Base-by-base conservation (phyloP, 1,140 invertebrate genomes). In the Brachionus koreanus region DNA sequence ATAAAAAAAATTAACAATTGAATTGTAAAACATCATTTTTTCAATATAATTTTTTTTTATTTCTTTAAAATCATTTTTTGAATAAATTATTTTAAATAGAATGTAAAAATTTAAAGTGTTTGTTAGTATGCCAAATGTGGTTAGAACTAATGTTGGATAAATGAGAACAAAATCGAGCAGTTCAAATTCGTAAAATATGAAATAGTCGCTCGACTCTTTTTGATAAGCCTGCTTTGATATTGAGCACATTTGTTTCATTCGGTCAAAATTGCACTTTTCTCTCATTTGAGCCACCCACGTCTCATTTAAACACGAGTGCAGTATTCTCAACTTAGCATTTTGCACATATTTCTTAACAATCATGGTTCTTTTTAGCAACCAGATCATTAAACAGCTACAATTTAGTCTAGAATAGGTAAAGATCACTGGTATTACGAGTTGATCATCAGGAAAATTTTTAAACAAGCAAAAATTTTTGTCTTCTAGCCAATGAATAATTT, bases 21-120 rank as follows among this genome's bases (percentile, higher is more conserved):
- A 65, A 65, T 65, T 65, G 29, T 65, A 65, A 65, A 65, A 65
- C 63, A 65, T 65, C 63, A 65, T 65, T 65, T 65, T 33, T 65
- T 65, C 63, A 29, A 65, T 57, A 12, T 9, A 37, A 65, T 33
- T 35, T 65, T 46, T 46, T 5, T 65, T 65, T n/a, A n/a, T n/a
- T 7, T 65, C 4, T 13, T 65, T 0, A 0, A 33, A 57, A 19
- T 57, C 16, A 2, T 5, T 13, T 57, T 65, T 65, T 12, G 63
- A 65, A 65, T 65, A 33, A 33, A 65, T 12, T 3, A 65, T 65
- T 65, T 65, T 65, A 35, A 65, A 10, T 12, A 65, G 10, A 65
- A 65, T 65, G 10, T 33, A 65, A 65, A 37, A 33, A 16, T 65
- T 65, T 6, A 65, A n/a, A 33, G 13, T 12, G 9, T 65, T 65